Evolutionary conservation across 2,888 invertebrate genomes (phyloP).

Genomic region (Stenichneumon culpator): DNA sequence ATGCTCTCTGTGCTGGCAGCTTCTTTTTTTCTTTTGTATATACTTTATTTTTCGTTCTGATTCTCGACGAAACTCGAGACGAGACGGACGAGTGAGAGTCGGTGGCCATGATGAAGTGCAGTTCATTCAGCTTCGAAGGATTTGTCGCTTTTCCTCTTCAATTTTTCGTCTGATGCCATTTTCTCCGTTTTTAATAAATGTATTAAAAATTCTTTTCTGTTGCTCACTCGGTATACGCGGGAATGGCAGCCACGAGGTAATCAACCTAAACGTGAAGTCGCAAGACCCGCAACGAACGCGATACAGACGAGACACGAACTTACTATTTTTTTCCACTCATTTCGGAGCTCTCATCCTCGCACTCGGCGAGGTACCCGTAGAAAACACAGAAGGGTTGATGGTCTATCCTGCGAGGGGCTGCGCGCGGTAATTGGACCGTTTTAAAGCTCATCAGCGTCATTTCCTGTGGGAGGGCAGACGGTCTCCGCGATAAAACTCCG

Average conservation of each 20-base stretch:
- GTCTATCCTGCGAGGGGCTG: slow-evolving; percentile 53
- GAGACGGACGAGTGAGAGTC: neutral
- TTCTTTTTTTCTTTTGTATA: slow-evolving; percentile 19
- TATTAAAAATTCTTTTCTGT: slow-evolving; percentile 9
- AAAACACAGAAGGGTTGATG: slow-evolving; percentile 10
- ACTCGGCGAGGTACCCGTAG: neutral
- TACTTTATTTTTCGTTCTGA: neutral
- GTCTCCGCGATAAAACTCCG: slow-evolving; percentile 37
- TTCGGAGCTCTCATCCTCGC: neutral
- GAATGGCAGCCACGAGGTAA: neutral
- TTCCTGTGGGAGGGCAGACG: slow-evolving; percentile 51
- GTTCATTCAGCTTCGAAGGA: neutral
- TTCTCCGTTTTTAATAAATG: neutral
- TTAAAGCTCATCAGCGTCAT: slow-evolving; percentile 78
- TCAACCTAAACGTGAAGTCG: neutral
- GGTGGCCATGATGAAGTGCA: neutral
- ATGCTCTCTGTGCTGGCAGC: neutral
- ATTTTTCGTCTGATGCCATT: neutral
- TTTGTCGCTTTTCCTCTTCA: neutral
- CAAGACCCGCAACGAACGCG: neutral
- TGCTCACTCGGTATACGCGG: neutral
- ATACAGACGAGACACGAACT: neutral
- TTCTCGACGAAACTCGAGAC: neutral
- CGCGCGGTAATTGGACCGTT: slow-evolving; percentile 75
- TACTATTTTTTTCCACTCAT: neutral